Conservation (phyloP, 2,113 vertebrate species). For the Eurystomus gularis region DNA sequence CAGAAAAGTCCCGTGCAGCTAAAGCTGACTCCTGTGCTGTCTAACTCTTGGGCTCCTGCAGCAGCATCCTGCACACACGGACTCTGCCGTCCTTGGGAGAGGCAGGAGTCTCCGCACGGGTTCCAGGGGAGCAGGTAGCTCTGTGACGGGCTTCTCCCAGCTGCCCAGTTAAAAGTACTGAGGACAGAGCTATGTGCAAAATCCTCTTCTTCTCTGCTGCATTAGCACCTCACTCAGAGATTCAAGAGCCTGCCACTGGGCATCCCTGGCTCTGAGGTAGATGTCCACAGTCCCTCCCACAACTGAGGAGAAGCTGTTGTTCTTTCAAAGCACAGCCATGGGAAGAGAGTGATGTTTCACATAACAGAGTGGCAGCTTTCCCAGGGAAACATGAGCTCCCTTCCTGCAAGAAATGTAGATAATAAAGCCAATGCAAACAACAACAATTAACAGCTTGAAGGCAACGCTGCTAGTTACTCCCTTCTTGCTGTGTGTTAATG, state of each 20-base stretch:
- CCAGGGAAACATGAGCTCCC: background rate
- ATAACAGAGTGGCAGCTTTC: background rate
- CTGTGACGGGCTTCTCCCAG: background rate
- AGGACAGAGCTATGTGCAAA: background rate
- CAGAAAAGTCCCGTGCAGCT: background rate
- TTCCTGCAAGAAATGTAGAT: background rate
- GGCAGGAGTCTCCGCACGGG: background rate
- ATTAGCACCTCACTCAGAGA: background rate
- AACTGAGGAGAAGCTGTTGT: background rate
- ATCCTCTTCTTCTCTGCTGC: background rate
- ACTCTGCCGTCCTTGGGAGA: fast-evolving
- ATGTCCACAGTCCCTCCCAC: background rate
- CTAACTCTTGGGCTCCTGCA: background rate
- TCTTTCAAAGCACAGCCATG: background rate
- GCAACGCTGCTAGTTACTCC: background rate
- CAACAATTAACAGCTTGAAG: background rate
- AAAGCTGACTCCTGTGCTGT: background rate
- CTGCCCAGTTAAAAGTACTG: background rate
- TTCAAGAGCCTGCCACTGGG: background rate
- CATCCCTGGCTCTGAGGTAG: background rate
- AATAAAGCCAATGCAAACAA: background rate
- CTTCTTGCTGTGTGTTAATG: background rate
- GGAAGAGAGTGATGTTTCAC: background rate
- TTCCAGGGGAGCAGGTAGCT: background rate
- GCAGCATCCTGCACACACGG: background rate